Evolutionary conservation across 2,888 invertebrate genomes (phyloP).

Genomic region (Myathropa florea): DNA sequence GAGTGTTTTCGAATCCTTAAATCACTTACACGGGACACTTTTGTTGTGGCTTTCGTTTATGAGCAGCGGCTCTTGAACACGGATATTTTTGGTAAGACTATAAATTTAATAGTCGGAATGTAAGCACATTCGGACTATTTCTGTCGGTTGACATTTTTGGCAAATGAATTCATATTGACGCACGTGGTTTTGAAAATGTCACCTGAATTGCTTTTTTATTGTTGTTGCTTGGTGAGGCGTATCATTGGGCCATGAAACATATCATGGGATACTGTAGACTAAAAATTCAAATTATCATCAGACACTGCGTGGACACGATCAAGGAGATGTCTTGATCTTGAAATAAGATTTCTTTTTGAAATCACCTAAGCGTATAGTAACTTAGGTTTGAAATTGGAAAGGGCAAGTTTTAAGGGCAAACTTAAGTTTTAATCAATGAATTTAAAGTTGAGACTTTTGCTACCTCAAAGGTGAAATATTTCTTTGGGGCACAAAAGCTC

Average conservation of each 20-base stretch:
- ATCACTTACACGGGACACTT: slow-evolving; percentile 5
- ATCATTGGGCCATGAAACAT: slow-evolving; percentile 7
- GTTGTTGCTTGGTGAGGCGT: neutral
- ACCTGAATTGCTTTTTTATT: slow-evolving; percentile 26
- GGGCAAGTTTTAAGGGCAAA: too few relatives aligned
- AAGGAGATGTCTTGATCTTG: too few relatives aligned
- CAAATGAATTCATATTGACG: slow-evolving; percentile 15
- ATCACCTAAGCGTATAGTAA: too few relatives aligned
- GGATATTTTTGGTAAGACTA: neutral
- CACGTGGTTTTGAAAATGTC: slow-evolving; percentile 26
- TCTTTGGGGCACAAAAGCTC: too few relatives aligned
- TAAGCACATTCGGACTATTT: neutral
- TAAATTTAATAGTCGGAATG: slow-evolving; percentile 17
- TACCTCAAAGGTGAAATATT: too few relatives aligned
- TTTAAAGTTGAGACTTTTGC: too few relatives aligned
- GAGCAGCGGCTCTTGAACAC: neutral
- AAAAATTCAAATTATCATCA: neutral
- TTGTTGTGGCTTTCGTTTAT: neutral
- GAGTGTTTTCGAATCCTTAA: neutral
- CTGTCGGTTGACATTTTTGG: slow-evolving; percentile 8
- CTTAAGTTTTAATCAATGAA: too few relatives aligned
- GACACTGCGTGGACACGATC: neutral
- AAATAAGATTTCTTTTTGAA: too few relatives aligned
- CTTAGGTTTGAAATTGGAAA: too few relatives aligned
- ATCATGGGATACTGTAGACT: neutral